Evolutionary conservation across 2,888 invertebrate genomes (phyloP).

Genomic region (Sycophila texana): DNA sequence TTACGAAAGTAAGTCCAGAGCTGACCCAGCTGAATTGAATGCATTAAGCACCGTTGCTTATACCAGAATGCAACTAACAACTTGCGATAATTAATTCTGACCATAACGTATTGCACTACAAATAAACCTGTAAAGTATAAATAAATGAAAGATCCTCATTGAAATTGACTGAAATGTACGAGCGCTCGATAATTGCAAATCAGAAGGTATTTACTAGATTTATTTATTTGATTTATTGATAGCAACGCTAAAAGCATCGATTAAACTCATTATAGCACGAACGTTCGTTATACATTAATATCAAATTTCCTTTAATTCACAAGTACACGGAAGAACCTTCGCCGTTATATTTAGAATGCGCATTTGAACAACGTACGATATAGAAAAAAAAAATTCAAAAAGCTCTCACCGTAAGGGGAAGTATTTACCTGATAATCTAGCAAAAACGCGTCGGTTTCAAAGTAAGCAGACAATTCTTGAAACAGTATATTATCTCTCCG

Average conservation of each 20-base stretch:
- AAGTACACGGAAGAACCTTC: too few relatives aligned
- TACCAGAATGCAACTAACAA: slow-evolving; percentile 3
- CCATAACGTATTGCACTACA: too few relatives aligned
- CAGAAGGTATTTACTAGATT: not conserved
- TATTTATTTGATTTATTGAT: slow-evolving; percentile 34
- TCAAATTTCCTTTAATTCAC: not conserved
- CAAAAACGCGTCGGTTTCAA: not conserved
- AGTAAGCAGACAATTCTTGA: too few relatives aligned
- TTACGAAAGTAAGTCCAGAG: not conserved
- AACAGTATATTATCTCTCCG: too few relatives aligned
- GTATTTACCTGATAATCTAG: not conserved
- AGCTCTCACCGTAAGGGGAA: not conserved
- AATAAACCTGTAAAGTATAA: slow-evolving; percentile 16
- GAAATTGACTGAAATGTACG: not conserved
- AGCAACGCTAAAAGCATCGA: not conserved
- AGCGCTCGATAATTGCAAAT: slow-evolving; percentile 21
- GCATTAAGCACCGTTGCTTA: slow-evolving; percentile 25
- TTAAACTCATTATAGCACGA: not conserved
- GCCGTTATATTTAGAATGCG: too few relatives aligned
- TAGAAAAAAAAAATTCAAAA: not conserved
- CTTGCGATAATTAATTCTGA: slow-evolving; percentile 38
- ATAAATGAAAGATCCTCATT: slow-evolving; percentile 34
- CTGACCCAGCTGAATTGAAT: slow-evolving; percentile 7
- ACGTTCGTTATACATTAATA: not conserved
- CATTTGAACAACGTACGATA: too few relatives aligned